phyloP scores from a whole-genome alignment of 2,113 vertebrate species.

The Festucalex cinctus region DNA sequence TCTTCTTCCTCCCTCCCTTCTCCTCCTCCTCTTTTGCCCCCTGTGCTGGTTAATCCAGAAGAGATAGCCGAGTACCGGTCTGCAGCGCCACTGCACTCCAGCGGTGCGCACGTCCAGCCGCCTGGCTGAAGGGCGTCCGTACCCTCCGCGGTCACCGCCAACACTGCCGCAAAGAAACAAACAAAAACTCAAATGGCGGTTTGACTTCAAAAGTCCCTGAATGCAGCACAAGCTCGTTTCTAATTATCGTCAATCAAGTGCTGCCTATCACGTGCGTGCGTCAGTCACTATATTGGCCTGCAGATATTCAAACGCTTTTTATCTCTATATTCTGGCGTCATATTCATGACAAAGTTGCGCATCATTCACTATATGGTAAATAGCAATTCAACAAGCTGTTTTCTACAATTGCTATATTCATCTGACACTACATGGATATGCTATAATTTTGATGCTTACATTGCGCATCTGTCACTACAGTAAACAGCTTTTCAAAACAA shows the following conservation, averaged over 20 bases:
- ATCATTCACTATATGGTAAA: too few relatives aligned
- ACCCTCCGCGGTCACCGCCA: neutral
- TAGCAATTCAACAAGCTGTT: too few relatives aligned
- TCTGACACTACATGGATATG: too few relatives aligned
- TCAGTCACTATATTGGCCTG: neutral
- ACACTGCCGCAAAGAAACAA: neutral
- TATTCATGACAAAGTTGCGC: too few relatives aligned
- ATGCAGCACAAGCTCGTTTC: neutral
- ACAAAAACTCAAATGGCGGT: neutral
- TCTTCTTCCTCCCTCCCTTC: slow-evolving; percentile 32
- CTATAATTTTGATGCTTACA: too few relatives aligned
- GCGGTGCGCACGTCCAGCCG: slow-evolving; percentile 61
- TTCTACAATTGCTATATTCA: too few relatives aligned
- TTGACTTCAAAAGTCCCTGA: neutral
- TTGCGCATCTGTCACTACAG: too few relatives aligned
- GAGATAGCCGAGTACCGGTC: slow-evolving; percentile 26
- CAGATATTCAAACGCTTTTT: too few relatives aligned
- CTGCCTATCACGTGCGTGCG: neutral
- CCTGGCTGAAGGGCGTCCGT: slow-evolving; percentile 39
- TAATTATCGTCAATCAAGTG: neutral
- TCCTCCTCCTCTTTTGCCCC: slow-evolving; percentile 30
- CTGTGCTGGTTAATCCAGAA: slow-evolving; percentile 36
- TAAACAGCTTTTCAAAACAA: too few relatives aligned
- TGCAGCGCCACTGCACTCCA: slow-evolving; percentile 70
- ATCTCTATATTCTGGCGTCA: too few relatives aligned